Conservation (phyloP, 2,113 vertebrate genomes). For the Willisornis vidua region DNA sequence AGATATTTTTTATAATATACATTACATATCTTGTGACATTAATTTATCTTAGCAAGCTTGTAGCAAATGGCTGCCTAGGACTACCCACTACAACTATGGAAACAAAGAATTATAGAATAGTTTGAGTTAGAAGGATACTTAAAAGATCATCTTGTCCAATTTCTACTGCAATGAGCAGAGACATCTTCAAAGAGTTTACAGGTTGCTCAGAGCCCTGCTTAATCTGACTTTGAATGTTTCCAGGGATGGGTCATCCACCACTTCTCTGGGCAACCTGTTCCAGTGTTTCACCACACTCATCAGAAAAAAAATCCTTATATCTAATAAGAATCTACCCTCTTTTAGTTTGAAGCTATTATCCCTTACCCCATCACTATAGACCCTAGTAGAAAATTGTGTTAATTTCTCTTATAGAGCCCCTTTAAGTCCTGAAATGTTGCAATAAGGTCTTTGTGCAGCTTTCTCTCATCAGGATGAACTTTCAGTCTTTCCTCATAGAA, state of each 20-base stretch:
- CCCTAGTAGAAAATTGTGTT: background rate
- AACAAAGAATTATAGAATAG: background rate
- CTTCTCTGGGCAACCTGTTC: background rate
- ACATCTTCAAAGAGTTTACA: background rate
- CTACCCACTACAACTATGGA: background rate
- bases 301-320: background rate
- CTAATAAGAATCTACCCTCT: background rate
- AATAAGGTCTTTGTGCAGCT: fast-evolving
- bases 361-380: background rate
- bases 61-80: background rate
- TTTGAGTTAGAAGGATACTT: background rate
- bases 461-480: background rate
- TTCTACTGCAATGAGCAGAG: fast-evolving
- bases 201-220: background rate
- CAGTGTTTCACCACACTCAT: background rate
- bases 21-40: background rate
- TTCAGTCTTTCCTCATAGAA: background rate
- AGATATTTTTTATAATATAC: background rate
- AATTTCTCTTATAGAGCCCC: background rate
- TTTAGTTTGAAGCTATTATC: background rate
- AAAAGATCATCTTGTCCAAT: background rate
- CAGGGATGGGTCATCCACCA: no score
- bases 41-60: background rate
- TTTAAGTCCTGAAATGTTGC: background rate
- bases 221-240: background rate